phyloP scores from a whole-genome alignment of 1,140 invertebrate genomes.

The Popillia japonica region DNA sequence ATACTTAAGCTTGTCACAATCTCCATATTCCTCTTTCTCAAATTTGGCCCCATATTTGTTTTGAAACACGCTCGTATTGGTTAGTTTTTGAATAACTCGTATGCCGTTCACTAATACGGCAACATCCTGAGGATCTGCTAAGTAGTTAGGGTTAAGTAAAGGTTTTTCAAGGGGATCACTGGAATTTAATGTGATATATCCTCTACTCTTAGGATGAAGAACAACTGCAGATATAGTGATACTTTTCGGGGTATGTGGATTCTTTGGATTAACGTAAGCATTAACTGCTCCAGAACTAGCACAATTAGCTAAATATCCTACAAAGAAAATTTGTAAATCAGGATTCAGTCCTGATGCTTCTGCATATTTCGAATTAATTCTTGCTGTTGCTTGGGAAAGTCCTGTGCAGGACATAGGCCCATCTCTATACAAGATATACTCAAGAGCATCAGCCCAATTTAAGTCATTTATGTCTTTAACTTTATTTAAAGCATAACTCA shows the following conservation, averaged over 20 bases:
- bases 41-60: constrained; percentile 76
- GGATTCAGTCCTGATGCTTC: constrained; percentile 64
- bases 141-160: constrained; percentile 85
- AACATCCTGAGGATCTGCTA: constrained; percentile 78
- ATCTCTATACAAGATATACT: constrained; percentile 68
- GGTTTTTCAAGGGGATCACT: constrained; percentile 83
- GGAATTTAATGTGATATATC: constrained; percentile 74
- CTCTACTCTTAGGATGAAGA: constrained; percentile 82
- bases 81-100: constrained; percentile 67
- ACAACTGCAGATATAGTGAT: constrained; percentile 74
- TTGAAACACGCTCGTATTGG: constrained; percentile 73
- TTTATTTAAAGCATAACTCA: constrained; percentile 63
- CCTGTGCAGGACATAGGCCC: constrained; percentile 70
- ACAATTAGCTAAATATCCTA: constrained; percentile 71
- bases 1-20: constrained; percentile 65
- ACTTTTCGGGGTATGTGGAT: constrained; percentile 61
- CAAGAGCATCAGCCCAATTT: constrained; percentile 68
- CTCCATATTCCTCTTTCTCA: constrained; percentile 52
- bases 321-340: constrained; percentile 75
- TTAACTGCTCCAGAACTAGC: constrained; percentile 64
- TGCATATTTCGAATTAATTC: constrained; percentile 68
- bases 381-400: constrained; percentile 67
- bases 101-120: constrained; percentile 77
- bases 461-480: constrained; percentile 67
- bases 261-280: constrained; percentile 58